phyloP scores from a whole-genome alignment of 2,888 invertebrate species.

The Colostygia pectinataria region DNA sequence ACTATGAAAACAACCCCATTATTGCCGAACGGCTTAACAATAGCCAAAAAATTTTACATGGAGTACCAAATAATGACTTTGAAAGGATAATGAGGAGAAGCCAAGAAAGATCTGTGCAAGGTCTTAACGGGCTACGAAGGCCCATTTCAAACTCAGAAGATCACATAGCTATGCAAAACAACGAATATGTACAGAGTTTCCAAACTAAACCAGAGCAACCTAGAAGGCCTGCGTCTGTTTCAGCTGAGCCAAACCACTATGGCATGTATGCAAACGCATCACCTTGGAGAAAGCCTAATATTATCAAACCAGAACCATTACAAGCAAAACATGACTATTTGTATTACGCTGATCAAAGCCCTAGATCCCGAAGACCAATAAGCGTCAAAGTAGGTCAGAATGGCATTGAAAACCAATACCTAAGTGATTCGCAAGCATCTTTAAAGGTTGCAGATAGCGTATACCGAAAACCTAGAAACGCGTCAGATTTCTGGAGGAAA shows the following conservation, averaged over 20 bases:
- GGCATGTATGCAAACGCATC: conserved; percentile 69
- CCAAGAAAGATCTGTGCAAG: conserved; percentile 72
- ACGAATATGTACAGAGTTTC: conserved; percentile 63
- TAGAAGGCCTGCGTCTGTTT: conserved; percentile 74
- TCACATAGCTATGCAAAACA: conserved; percentile 79
- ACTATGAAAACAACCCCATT: conserved; percentile 70
- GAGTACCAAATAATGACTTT: conserved; percentile 76
- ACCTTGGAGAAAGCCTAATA: conserved; percentile 66
- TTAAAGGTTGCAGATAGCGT: conserved; percentile 56
- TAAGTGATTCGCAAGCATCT: conserved; percentile 77
- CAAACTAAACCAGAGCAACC: conserved; percentile 67
- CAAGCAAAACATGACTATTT: conserved; percentile 80
- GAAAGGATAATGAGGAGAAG: conserved; percentile 77
- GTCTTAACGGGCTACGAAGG: conserved; percentile 71
- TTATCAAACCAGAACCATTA: conserved; percentile 68
- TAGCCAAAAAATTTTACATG: conserved; percentile 59
- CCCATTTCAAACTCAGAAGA: conserved; percentile 79
- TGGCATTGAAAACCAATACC: conserved; percentile 70
- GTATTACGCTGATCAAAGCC: conserved; percentile 88
- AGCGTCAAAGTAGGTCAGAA: conserved; percentile 83
- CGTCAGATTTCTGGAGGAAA: conserved; percentile 86
- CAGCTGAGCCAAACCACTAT: conserved; percentile 77
- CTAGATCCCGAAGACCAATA: conserved; percentile 88
- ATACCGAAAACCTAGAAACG: conserved; percentile 73
- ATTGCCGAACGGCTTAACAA: conserved; percentile 58